These are phyloP conservation scores for Coccyzus lansbergi DNA, from an alignment of 2,797 vertebrate genomes.

Conservation along the genomic window DNA sequence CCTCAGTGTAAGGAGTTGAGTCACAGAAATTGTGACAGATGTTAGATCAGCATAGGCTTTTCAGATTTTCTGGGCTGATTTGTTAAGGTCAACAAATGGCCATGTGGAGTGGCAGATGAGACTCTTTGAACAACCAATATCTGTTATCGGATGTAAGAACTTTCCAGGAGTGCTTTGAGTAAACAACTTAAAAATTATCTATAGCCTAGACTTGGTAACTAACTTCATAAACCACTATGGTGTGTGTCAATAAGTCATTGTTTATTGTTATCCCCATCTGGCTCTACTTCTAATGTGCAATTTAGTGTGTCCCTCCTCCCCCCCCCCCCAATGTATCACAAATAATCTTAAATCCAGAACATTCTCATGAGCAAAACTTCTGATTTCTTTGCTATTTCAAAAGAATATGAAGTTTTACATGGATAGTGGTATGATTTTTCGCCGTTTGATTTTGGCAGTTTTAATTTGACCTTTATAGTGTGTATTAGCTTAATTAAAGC, in stretches of 20 bases:
- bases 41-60: background rate
- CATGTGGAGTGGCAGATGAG: background rate
- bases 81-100: conserved; percentile 8
- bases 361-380: background rate
- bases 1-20: background rate
- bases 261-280: background rate
- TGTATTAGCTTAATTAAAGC: background rate
- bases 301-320: too few relatives aligned
- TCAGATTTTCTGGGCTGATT: conserved; percentile 37
- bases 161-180: background rate
- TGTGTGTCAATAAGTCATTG: background rate
- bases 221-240: background rate
- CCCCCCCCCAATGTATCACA: background rate
- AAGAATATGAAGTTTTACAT: background rate
- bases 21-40: conserved; percentile 39
- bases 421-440: background rate
- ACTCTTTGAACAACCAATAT: background rate
- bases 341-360: background rate
- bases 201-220: background rate
- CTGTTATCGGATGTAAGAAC: background rate
- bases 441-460: background rate
- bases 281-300: background rate
- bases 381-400: background rate
- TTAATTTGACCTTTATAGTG: background rate
- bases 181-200: background rate